Percentiles rank a stretch among this genome's conserved stretches.
Evolutionary conservation across 92 coral and sea anemone genomes (phyloP).

Genomic region (Montipora capitata): DNA sequence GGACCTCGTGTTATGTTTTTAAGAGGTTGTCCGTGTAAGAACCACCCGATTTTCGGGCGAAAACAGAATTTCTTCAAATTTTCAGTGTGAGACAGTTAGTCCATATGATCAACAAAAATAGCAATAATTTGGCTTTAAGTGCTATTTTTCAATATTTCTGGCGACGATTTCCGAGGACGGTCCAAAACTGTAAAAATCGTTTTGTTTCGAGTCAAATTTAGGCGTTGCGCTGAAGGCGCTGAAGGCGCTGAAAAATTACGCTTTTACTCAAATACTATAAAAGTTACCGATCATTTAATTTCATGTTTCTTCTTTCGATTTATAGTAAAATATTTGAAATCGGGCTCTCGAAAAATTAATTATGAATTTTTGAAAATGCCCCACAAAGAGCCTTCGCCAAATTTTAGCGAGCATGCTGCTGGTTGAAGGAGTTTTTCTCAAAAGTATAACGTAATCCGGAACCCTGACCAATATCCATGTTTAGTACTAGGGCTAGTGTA

Average conservation of each 20-base stretch:
- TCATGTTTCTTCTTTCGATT: conserved; percentile 37
- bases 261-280: conserved; percentile 49
- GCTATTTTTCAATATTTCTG: conserved; percentile 44
- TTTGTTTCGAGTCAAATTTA: conserved; percentile 68
- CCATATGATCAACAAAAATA: no score
- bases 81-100: no score
- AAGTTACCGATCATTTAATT: conserved; percentile 34
- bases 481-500: conserved; percentile 32
- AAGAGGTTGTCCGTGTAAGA: no score
- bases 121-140: conserved; percentile 43
- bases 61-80: no score
- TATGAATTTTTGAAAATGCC: conserved; percentile 43
- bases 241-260: conserved; percentile 45
- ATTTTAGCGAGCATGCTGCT: conserved; percentile 30
- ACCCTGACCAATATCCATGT: conserved; percentile 43
- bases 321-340: conserved; percentile 47
- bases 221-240: conserved; percentile 39
- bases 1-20: no score
- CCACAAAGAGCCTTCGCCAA: conserved; percentile 37
- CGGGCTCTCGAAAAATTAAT: conserved; percentile 11
- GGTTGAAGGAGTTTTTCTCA: conserved; percentile 50
- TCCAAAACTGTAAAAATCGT: conserved; percentile 47
- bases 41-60: no score
- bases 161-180: conserved; percentile 59
- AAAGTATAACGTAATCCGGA: conserved; percentile 51